A percentile compares a stretch with the other conserved stretches of the same genome.
These are phyloP conservation scores for Agrochola lychnidis DNA, from an alignment of 2,888 invertebrate species.

Conservation along the genomic window DNA sequence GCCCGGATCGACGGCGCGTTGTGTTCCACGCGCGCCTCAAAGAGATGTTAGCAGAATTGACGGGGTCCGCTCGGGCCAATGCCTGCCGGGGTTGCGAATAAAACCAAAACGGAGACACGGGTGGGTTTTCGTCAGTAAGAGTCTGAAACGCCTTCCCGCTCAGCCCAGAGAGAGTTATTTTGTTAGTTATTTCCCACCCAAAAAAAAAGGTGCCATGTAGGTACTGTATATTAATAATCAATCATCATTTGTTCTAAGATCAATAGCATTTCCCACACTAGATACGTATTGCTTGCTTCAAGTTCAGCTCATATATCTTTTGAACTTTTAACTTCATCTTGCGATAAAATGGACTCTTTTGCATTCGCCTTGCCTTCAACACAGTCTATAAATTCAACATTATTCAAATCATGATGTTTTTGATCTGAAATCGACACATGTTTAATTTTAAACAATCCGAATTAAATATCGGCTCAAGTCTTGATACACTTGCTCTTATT, in stretches of 20 bases:
- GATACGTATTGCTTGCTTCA: not conserved
- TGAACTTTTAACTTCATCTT: not conserved
- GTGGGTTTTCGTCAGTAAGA: too few relatives aligned
- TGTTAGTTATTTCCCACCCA: too few relatives aligned
- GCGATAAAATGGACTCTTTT: not conserved
- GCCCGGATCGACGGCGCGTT: too few relatives aligned
- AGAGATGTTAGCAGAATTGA: too few relatives aligned
- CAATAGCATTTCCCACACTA: not conserved
- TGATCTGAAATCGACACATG: constrained; percentile 58
- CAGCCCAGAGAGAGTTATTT: too few relatives aligned
- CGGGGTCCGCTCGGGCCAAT: too few relatives aligned
- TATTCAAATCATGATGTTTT: constrained; percentile 54
- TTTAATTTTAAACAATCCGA: constrained; percentile 63
- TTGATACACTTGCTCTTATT: constrained; percentile 65
- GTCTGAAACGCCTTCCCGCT: too few relatives aligned
- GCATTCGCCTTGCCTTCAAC: constrained; percentile 5
- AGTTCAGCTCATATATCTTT: not conserved
- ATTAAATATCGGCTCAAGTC: constrained; percentile 61
- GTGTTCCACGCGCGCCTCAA: too few relatives aligned
- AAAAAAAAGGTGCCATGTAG: not conserved
- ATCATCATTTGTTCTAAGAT: not conserved
- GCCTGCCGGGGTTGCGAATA: too few relatives aligned
- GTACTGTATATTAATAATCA: not conserved
- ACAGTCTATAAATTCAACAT: constrained; percentile 30
- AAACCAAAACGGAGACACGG: too few relatives aligned